A percentile compares a stretch with the other conserved stretches of the same genome.
phyloP scores from a whole-genome alignment of 2,113 vertebrate species.

The Semicossyphus pulcher region DNA sequence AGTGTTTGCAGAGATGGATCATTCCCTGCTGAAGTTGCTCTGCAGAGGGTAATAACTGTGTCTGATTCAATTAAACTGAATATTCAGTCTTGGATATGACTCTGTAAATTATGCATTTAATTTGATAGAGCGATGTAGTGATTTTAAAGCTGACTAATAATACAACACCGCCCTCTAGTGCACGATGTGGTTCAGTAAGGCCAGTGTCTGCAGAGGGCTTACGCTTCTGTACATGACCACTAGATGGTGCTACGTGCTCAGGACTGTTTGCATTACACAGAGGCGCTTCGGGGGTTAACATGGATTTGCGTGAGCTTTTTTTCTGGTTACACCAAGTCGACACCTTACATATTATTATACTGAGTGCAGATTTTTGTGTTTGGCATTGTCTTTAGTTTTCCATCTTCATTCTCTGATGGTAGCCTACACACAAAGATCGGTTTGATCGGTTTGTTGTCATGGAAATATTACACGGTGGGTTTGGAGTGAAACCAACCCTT shows the following conservation, averaged over 20 bases:
- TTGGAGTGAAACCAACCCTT: too few species aligned
- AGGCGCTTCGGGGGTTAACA: too few species aligned
- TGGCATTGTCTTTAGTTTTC: too few species aligned
- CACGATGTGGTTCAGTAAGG: neutral
- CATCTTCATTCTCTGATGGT: too few species aligned
- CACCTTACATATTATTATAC: too few species aligned
- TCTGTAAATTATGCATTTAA: neutral
- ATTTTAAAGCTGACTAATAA: slow-evolving; percentile 5
- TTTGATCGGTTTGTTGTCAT: too few species aligned
- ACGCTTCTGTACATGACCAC: slow-evolving; percentile 31
- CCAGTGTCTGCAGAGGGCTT: neutral
- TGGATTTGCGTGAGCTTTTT: too few species aligned
- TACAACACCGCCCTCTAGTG: slow-evolving; percentile 64
- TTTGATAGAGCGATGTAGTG: neutral
- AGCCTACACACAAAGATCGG: too few species aligned
- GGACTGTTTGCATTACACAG: neutral
- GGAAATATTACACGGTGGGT: too few species aligned
- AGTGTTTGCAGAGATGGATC: neutral
- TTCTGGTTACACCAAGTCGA: too few species aligned
- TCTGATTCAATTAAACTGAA: neutral
- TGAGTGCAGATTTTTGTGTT: too few species aligned
- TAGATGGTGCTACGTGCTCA: slow-evolving; percentile 56
- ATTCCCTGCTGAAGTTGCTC: neutral
- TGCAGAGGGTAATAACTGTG: neutral
- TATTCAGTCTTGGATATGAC: neutral